A percentile compares a stretch with the other conserved stretches of the same genome.
These are phyloP conservation scores for Hyles euphorbiae DNA, from an alignment of 1,140 invertebrate genomes.

Conservation along the genomic window DNA sequence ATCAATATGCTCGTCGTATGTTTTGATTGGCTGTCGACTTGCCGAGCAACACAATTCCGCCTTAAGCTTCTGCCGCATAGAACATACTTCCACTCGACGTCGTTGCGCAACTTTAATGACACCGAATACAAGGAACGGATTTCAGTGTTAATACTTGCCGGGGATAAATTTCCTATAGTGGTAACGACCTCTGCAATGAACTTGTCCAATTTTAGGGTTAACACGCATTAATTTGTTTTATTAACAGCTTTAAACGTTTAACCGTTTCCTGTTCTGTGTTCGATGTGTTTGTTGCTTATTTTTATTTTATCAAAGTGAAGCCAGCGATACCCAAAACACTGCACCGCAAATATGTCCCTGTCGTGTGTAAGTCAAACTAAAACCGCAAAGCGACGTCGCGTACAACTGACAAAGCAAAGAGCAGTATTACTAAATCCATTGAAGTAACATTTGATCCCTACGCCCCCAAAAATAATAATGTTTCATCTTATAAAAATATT, in stretches of 20 bases:
- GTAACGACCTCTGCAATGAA: constrained; percentile 72
- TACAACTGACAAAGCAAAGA: constrained; percentile 22
- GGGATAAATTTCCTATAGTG: constrained; percentile 72
- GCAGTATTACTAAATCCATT: constrained; percentile 35
- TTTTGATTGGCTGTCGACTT: constrained; percentile 66
- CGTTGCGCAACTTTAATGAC: constrained; percentile 57
- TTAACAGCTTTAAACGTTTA: constrained; percentile 64
- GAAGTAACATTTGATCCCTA: constrained; percentile 59
- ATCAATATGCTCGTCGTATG: constrained; percentile 75
- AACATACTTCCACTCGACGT: constrained; percentile 39
- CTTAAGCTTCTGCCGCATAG: constrained; percentile 43
- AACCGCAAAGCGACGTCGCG: constrained; percentile 23
- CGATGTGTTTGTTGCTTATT: constrained; percentile 35
- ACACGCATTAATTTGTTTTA: constrained; percentile 72
- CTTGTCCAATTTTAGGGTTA: constrained; percentile 74
- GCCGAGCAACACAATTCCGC: constrained; percentile 35
- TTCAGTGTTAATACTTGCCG: constrained; percentile 70
- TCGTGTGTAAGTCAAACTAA: constrained; percentile 11
- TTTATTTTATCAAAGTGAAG: neutral
- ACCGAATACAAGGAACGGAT: constrained; percentile 72
- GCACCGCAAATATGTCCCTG: too few species aligned
- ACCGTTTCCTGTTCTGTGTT: constrained; percentile 57
- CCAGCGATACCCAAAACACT: too few species aligned
- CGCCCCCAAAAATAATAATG: constrained; percentile 74
- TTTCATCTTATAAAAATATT: constrained; percentile 76